Evolutionary conservation across 2,113 vertebrate species (phyloP), one percentile per base, ranked within the genome.

Genomic region (Spermophilus dauricus): DNA sequence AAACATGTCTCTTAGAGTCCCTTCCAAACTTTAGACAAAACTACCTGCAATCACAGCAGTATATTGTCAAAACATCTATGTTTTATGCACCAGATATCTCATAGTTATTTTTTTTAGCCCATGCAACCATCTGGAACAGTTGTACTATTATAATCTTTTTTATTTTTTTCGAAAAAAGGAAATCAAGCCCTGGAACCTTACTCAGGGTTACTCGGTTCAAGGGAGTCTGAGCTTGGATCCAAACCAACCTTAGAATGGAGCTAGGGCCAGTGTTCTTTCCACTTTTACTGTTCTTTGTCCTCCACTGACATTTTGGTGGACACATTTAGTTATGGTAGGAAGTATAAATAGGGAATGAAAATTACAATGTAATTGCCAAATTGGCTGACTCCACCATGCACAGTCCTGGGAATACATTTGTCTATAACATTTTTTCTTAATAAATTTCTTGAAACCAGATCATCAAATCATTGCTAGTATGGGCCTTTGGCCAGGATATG

Each of bases 261-360:
- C 78, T 17, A 42, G 45, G 72, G 51, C 58, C 39, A 67, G 34
- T 45, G 18, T 88, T 95, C 86, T 96, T 96, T 84, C 93, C 65
- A 56, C 24, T 84, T 96, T 16, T n/a, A 56, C 7, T 89, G 39
- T 69, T 81, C 84, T 88, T 76, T 56, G 72, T 91, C 37, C 51
- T 77, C 63, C 83, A 77, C 73, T 86, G 73, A 95, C 80, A 81
- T 93, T 73, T 93, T 97, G 76, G 42, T 67, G 86, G 58, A 82
- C 86, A 92, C 78, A 81, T 73, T 96, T 67, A 73, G 82, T 84
- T 93, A 69, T 28, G 76, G 81, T 92, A 87, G 37, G 73, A 90
- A 91, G 65, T 93, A 89, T 77, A 96, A 95, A 81, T 65, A 86
- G 30, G 51, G 93, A 80, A 95, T 65, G 42, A 95, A 89, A 93